phyloP scores from a whole-genome alignment of 2,113 vertebrate species.

The Dipodomys spectabilis region DNA sequence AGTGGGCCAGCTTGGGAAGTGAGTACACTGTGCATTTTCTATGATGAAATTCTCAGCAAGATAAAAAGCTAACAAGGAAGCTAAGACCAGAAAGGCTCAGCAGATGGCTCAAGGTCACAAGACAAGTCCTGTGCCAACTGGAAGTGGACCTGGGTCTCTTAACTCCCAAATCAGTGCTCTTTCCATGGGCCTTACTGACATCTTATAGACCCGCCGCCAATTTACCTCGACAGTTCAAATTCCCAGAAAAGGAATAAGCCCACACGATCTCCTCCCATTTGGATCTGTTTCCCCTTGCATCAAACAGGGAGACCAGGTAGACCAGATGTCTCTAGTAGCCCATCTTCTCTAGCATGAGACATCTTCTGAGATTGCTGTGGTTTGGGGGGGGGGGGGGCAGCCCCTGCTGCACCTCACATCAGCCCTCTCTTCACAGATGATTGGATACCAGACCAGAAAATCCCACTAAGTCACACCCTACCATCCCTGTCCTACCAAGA shows the following conservation, averaged over 20 bases:
- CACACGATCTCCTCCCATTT: neutral
- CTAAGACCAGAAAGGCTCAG: neutral
- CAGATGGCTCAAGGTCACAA: neutral
- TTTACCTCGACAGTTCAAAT: neutral
- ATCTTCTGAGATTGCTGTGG: too few relatives aligned
- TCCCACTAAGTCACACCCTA: neutral
- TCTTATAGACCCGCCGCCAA: too few relatives aligned
- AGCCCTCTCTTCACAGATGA: neutral
- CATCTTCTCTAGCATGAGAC: neutral
- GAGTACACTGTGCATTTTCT: neutral
- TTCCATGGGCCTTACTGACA: neutral
- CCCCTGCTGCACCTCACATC: neutral
- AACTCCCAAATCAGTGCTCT: neutral
- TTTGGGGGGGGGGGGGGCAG: too few relatives aligned
- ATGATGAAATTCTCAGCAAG: conserved; percentile 19
- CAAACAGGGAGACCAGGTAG: neutral
- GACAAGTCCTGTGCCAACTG: neutral
- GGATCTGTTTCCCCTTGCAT: neutral
- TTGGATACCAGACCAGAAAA: neutral
- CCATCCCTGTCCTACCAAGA: neutral
- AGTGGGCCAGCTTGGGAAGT: neutral
- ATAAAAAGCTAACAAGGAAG: neutral
- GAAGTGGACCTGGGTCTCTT: neutral
- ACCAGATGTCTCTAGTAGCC: neutral
- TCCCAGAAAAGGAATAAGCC: neutral